Evolutionary conservation across 92 coral and sea anemone species (phyloP), one percentile per base, ranked within the genome.

Genomic region (Palythoa grandis): DNA sequence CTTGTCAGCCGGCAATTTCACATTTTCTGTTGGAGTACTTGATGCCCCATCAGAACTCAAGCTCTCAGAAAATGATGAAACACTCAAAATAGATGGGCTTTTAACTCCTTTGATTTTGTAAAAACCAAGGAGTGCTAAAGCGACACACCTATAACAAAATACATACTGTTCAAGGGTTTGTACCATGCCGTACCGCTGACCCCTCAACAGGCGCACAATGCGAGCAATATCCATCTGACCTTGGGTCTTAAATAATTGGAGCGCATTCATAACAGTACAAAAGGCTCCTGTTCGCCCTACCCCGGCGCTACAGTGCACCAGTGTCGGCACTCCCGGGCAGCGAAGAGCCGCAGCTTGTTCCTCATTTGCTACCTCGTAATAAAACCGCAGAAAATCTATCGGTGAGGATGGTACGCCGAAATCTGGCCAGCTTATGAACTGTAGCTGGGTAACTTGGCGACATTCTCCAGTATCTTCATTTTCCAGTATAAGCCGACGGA

Each of bases 301-400:
- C n/a, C 92, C 92, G 8, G 92, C 92, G 60, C 92, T 89, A 76
- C 92, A 89, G 72, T 89, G 92, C n/a, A 89, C 89, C 87, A 89
- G 56, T 13, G 76, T 73, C 24, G 92, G 89, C 29, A 88, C 83
- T 79, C 87, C 78, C 5, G 89, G 86, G 39, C 84, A 76, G 22
- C 72, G 79, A 19, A 89, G 87, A 19, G 22, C 4, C 7, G 82
- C 52, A 22, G 89, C 68, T 54, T 86, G 78, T 52, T 79, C 87
- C 54, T 78, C 83, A 50, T 76, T 57, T 40, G 76, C 65, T 15
- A 89, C 85, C 29, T 86, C 87, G 50, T 86, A 86, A 79, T 86
- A 89, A 56, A 89, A 84, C 53, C 80, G 76, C 20, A 89, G 87
- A 52, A 85, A 89, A 72, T 89, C 89, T 29, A 88, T 79, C 17